A percentile compares a stretch with the other conserved stretches of the same genome.
These are phyloP conservation scores for Bathynomus jamesi DNA, from an alignment of 1,140 invertebrate species.

Conservation along the genomic window DNA sequence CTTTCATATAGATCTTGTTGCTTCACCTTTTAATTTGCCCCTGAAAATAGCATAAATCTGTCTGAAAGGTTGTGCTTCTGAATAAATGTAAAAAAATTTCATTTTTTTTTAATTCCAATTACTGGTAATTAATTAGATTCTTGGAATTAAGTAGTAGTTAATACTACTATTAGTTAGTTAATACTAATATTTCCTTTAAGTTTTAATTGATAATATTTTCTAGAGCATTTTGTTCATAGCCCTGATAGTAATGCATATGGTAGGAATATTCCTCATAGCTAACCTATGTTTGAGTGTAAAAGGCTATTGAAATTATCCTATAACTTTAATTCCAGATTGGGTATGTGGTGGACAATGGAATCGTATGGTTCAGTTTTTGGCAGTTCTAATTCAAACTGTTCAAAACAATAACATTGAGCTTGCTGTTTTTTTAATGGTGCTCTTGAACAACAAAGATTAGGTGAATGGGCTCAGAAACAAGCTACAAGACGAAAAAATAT, in stretches of 20 bases:
- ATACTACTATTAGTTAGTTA: too few relatives aligned
- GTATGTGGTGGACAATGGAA: slow-evolving; percentile 91
- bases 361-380: slow-evolving; percentile 76
- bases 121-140: too few relatives aligned
- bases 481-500: slow-evolving; percentile 44
- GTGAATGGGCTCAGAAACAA: slow-evolving; percentile 45
- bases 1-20: too few relatives aligned
- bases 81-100: too few relatives aligned
- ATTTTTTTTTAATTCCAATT: too few relatives aligned
- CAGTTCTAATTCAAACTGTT: slow-evolving; percentile 58
- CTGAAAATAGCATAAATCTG: too few relatives aligned
- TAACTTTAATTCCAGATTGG: slow-evolving; percentile 69
- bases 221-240: background rate
- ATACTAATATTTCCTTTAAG: background rate
- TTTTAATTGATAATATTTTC: background rate
- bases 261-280: background rate
- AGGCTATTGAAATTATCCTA: background rate
- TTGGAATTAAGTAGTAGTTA: too few relatives aligned
- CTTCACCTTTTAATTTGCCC: too few relatives aligned
- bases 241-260: background rate
- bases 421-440: slow-evolving; percentile 69
- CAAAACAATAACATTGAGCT: slow-evolving; percentile 63
- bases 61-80: too few relatives aligned
- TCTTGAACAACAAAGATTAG: slow-evolving; percentile 56
- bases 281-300: too few relatives aligned